Percentiles rank a stretch among this genome's conserved stretches.
phyloP scores from a whole-genome alignment of 1,140 invertebrate genomes.

The Archivesica marissinica region DNA sequence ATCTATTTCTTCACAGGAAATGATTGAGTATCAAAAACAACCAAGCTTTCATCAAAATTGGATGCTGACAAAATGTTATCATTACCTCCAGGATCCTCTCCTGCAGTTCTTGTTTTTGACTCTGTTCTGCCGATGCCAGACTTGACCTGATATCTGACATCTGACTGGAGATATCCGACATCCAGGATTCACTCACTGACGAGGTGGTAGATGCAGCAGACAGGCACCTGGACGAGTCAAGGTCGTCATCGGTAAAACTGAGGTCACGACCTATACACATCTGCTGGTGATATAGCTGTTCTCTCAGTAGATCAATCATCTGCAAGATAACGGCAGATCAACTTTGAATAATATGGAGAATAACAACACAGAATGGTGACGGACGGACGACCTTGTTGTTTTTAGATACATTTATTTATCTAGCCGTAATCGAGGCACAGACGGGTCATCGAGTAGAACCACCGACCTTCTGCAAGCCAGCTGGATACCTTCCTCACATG shows the following conservation, averaged over 20 bases:
- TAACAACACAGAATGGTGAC: no score
- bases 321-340: background rate
- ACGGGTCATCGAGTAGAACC: no score
- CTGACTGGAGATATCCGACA: conserved; percentile 40
- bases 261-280: conserved; percentile 52
- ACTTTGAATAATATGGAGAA: no score
- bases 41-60: no score
- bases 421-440: no score
- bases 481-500: no score
- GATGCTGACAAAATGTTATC: background rate
- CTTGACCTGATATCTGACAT: conserved; percentile 34
- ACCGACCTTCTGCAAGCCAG: no score
- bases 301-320: conserved; percentile 53
- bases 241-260: conserved; percentile 36
- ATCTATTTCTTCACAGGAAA: no score
- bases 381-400: no score
- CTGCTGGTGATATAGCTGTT: conserved; percentile 56
- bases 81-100: conserved; percentile 31
- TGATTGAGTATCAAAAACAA: no score
- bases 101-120: conserved; percentile 27
- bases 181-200: conserved; percentile 25
- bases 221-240: background rate
- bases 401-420: no score
- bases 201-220: background rate
- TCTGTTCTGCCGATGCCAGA: background rate